Percentiles rank a stretch among this genome's conserved stretches.
Conservation (phyloP, 2,113 vertebrate genomes). For the Marcusenius ussheri region DNA sequence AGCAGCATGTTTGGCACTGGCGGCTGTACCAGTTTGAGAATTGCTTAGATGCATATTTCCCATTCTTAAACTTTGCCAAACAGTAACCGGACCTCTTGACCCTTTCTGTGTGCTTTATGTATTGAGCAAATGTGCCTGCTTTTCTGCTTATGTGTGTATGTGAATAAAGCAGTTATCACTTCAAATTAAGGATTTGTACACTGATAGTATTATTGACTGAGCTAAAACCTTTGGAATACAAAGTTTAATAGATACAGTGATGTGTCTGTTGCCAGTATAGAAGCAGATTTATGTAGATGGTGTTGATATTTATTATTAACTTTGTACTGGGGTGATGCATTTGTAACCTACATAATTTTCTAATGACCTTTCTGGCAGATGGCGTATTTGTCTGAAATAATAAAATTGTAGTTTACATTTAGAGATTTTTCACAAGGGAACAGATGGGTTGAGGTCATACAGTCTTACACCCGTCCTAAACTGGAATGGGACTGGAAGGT, state of each 20-base stretch:
- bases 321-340: neutral
- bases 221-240: neutral
- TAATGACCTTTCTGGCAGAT: neutral
- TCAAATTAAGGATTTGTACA: neutral
- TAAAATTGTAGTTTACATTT: neutral
- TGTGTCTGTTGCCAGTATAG: neutral
- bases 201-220: neutral
- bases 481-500: constrained; percentile 1
- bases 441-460: neutral
- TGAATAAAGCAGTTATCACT: neutral
- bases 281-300: neutral
- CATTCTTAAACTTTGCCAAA: neutral
- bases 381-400: neutral
- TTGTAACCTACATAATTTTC: neutral
- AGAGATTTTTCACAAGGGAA: neutral
- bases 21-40: neutral
- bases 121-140: neutral
- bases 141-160: neutral
- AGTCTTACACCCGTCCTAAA: neutral
- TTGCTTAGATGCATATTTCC: neutral
- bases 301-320: neutral
- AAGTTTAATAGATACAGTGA: neutral
- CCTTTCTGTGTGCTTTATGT: neutral
- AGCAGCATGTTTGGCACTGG: neutral
- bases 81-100: neutral